phyloP scores from a whole-genome alignment of 2,888 invertebrate genomes.

The Artemia sinica region DNA sequence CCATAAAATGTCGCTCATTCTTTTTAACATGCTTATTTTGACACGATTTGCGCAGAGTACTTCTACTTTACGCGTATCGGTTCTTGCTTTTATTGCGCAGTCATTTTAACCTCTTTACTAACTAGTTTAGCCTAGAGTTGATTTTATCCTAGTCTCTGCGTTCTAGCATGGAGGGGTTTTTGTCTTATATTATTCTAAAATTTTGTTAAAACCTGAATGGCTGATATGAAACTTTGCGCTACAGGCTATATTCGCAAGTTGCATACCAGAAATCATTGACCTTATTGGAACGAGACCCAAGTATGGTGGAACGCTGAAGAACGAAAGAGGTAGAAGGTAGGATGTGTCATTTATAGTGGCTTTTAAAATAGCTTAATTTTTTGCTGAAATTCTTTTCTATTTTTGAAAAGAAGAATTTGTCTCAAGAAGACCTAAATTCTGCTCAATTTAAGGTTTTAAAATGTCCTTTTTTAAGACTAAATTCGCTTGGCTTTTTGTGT shows the following conservation, averaged over 20 bases:
- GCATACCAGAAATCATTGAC: conserved; percentile 99
- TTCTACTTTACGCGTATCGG: not conserved
- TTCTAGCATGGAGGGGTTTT: conserved; percentile 5
- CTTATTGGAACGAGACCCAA: conserved; percentile 99
- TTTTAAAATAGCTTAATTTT: not conserved
- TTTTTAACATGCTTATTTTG: no score
- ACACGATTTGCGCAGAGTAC: not conserved
- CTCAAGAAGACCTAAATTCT: no score
- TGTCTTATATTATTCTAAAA: conserved; percentile 12
- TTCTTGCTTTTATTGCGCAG: conserved; percentile 14
- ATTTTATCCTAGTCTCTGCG: conserved; percentile 11
- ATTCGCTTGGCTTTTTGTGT: no score
- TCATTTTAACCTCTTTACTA: not conserved
- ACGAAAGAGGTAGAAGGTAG: conserved; percentile 99
- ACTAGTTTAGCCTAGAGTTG: not conserved
- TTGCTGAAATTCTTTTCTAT: not conserved
- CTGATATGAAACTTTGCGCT: conserved; percentile 17
- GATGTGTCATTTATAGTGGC: not conserved
- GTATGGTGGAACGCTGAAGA: conserved; percentile 99
- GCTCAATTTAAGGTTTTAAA: no score
- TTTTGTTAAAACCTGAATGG: not conserved
- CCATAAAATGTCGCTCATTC: no score
- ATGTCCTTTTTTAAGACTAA: no score
- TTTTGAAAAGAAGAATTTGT: no score
- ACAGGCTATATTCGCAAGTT: conserved; percentile 99